Percentiles rank a stretch among this genome's conserved stretches.
Conservation (phyloP, 1,140 invertebrate genomes). For the Amyelois transitella region DNA sequence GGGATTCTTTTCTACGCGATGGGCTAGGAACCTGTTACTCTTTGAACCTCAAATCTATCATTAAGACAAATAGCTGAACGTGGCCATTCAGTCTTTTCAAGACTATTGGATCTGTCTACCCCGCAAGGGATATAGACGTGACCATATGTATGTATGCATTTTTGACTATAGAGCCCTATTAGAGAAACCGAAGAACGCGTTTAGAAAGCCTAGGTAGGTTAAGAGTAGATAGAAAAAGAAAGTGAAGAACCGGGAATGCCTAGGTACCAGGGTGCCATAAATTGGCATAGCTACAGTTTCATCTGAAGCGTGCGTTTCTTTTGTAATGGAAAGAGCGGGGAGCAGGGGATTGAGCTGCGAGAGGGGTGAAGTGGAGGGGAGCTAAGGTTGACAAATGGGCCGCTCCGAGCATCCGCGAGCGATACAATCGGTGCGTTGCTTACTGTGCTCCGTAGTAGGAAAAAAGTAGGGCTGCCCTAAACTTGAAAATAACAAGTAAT, state of each 20-base stretch:
- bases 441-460: constrained; percentile 59
- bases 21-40: no score
- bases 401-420: constrained; percentile 69
- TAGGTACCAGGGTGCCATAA: constrained; percentile 42
- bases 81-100: no score
- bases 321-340: constrained; percentile 32
- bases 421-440: constrained; percentile 73
- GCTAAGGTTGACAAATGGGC: constrained; percentile 70
- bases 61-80: no score
- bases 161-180: no score
- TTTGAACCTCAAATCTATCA: no score
- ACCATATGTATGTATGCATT: no score
- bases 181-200: no score
- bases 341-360: constrained; percentile 10
- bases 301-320: constrained; percentile 60
- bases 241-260: not conserved
- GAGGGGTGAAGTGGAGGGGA: constrained; percentile 15
- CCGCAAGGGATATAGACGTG: no score
- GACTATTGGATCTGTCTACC: no score
- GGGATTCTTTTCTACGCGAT: no score
- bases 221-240: not conserved
- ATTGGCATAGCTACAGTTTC: constrained; percentile 59
- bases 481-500: no score
- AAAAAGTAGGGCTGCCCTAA: constrained; percentile 63
- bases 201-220: no score